These are phyloP conservation scores for Linnaemya tessellans DNA, from an alignment of 2,888 invertebrate genomes.

Conservation along the genomic window DNA sequence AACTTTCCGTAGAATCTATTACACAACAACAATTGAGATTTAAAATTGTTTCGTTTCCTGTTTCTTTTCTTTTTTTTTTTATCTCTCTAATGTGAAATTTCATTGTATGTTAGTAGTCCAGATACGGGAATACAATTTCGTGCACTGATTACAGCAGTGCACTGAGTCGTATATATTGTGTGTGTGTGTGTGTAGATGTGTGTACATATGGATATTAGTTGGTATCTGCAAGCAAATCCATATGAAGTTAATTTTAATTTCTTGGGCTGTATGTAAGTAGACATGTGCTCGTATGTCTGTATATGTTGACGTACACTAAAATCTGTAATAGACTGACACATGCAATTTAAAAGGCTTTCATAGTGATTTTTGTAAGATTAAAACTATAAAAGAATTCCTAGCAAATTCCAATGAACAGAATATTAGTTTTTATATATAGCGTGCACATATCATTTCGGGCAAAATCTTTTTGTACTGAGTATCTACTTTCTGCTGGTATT, in stretches of 20 bases:
- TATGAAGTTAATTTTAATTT: constrained; percentile 58
- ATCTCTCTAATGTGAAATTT: constrained; percentile 16
- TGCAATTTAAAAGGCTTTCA: not conserved
- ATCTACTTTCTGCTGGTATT: no score
- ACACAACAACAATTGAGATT: constrained; percentile 58
- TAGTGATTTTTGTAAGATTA: not conserved
- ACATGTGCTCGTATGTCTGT: not conserved
- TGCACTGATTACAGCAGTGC: constrained; percentile 53
- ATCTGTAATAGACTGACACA: not conserved
- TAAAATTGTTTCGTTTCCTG: constrained; percentile 40
- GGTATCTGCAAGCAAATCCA: constrained; percentile 11
- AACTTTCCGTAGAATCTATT: constrained; percentile 54
- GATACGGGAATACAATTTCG: constrained; percentile 51
- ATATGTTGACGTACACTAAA: not conserved
- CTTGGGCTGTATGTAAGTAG: constrained; percentile 5
- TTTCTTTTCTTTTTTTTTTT: constrained; percentile 12
- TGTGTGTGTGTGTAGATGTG: not conserved
- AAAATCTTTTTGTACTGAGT: no score
- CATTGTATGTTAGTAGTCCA: constrained; percentile 3
- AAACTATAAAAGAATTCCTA: not conserved
- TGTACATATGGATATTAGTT: not conserved
- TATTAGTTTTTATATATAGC: not conserved
- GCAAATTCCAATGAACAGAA: not conserved
- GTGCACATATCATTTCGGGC: no score
- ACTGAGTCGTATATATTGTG: constrained; percentile 12